phyloP scores from a whole-genome alignment of 1,140 invertebrate genomes.

The Cydia amplana region DNA sequence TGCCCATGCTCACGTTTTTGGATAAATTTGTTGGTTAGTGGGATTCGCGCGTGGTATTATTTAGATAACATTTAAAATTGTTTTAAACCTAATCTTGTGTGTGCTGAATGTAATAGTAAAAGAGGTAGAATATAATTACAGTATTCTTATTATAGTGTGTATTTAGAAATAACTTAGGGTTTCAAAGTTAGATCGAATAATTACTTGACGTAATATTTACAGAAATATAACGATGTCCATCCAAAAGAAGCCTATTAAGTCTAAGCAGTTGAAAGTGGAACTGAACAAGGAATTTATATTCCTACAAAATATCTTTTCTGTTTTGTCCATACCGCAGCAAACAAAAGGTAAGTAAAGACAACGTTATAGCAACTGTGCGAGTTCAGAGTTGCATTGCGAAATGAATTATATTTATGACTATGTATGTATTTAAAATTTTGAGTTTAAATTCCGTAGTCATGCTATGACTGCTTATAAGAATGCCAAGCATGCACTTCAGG shows the following conservation, averaged over 20 bases:
- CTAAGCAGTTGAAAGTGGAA: slow-evolving; percentile 56
- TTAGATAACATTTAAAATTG: not conserved
- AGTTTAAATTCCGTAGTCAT: not conserved
- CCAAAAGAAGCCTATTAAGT: slow-evolving; percentile 54
- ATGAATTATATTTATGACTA: not conserved
- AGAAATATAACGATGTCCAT: slow-evolving; percentile 61
- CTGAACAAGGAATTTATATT: slow-evolving; percentile 63
- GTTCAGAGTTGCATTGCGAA: not conserved
- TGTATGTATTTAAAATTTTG: not conserved
- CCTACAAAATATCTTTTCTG: slow-evolving; percentile 65
- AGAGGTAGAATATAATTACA: not conserved
- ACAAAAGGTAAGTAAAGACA: slow-evolving; percentile 50
- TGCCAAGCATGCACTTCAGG: too few relatives aligned
- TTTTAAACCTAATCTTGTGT: not conserved
- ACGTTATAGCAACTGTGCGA: too few relatives aligned
- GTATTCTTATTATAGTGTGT: not conserved
- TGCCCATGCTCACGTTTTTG: not conserved
- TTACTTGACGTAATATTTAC: slow-evolving; percentile 21
- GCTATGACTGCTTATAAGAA: too few relatives aligned
- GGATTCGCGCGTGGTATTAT: slow-evolving; percentile 10
- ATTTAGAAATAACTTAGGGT: slow-evolving; percentile 9
- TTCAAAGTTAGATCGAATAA: slow-evolving; percentile 20
- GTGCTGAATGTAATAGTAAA: not conserved
- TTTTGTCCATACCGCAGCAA: slow-evolving; percentile 54
- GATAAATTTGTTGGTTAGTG: slow-evolving; percentile 17